Evolutionary conservation across 35 echinoderm and acorn worm genomes (phyloP), one percentile per base, ranked within the genome.

Genomic region (Lytechinus pictus): DNA sequence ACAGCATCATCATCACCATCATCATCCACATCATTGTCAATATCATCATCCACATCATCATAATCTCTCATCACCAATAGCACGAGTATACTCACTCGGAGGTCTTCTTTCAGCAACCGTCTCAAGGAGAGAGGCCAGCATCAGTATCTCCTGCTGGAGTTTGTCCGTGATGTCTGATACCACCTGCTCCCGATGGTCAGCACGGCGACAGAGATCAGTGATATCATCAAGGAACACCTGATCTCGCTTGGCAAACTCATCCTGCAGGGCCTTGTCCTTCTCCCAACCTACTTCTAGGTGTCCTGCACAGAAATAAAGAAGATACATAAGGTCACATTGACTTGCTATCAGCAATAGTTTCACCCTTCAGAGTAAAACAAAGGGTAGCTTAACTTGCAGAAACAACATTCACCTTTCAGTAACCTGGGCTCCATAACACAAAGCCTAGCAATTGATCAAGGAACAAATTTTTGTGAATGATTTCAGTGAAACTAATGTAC

Each of bases 191-290:
- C 98, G 95, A 52, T 96, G 89, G 92, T 99, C 97, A 55, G 98
- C 97, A 61, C 96, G 94, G 66, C 94, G 87, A 19, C 95, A 95
- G 8, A 99, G 95, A 66, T 98, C 97, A 28, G 98, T 99, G 92
- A 99, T 99, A 57, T 97, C 97, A 94, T 99, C 98, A 3, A 99
- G 95, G 55, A 99, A 97, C 3, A 97, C 58, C 54, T 96, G 97
- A 57, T 99, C 98, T 86, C 98, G 61, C 55, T 98, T 95, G 27
- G 98, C 96, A 87, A 92, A 97, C 51, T 97, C 94, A 86, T 99
- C 96, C 57, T 99, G 96, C 86, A 99, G 94, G 21, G 86, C 88
- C 8, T 91, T 91, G 86, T 99, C 96, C 93, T 97, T 93, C 54
- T 95, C 94, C 98, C 98, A 99, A 5, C 98, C 98, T 8, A 54